A percentile compares a stretch with the other conserved stretches of the same genome.
These are phyloP conservation scores for Agrenia bidenticulata DNA, from an alignment of 2,888 invertebrate species.

Conservation along the genomic window DNA sequence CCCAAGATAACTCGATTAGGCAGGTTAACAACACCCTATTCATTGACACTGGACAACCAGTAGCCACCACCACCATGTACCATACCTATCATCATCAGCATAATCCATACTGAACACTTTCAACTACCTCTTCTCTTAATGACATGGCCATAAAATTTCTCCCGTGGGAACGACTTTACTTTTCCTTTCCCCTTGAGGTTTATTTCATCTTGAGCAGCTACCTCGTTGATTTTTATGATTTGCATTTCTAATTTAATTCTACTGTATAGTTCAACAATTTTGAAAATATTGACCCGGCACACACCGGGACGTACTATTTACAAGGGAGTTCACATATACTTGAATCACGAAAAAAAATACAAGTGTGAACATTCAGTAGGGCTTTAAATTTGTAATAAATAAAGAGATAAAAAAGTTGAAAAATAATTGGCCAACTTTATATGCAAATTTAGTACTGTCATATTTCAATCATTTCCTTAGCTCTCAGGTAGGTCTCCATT, in stretches of 20 bases:
- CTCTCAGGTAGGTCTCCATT: constrained; percentile 9
- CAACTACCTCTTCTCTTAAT: constrained; percentile 1
- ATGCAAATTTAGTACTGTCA: background rate
- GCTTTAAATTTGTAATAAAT: background rate
- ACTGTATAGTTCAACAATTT: too few species aligned
- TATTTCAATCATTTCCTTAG: background rate
- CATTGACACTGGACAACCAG: constrained; percentile 9
- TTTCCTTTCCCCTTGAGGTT: background rate
- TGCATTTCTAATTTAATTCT: too few species aligned
- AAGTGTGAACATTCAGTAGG: too few species aligned
- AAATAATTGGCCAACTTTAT: constrained; percentile 11
- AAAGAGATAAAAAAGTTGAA: background rate
- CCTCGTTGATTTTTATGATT: too few species aligned
- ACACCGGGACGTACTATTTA: too few species aligned
- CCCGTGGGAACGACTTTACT: constrained; percentile 14
- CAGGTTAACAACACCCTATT: constrained; percentile 1
- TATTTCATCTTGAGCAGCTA: too few species aligned
- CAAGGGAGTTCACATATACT: too few species aligned
- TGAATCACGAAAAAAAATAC: too few species aligned
- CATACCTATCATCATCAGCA: background rate
- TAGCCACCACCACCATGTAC: background rate
- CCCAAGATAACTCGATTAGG: too few species aligned
- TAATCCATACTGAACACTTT: background rate
- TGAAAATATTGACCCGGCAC: too few species aligned
- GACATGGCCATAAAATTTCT: constrained; percentile 16